These are phyloP conservation scores for Chlamydotis undulata DNA, from an alignment of 2,113 vertebrate species.

Conservation along the genomic window DNA sequence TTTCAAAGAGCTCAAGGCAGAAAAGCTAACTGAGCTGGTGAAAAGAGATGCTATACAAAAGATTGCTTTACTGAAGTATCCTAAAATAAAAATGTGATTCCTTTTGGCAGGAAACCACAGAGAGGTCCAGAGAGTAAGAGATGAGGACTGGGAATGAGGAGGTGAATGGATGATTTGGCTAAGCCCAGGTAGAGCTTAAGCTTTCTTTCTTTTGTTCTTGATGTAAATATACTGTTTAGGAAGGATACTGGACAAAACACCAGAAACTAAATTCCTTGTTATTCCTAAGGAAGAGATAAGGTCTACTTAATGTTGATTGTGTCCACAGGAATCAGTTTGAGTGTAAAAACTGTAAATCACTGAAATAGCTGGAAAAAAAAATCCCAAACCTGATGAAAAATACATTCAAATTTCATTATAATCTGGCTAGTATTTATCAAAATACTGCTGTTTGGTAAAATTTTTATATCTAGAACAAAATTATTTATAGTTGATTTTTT, in stretches of 20 bases:
- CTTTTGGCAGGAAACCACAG: background rate
- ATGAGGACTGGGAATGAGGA: background rate
- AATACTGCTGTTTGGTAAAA: background rate
- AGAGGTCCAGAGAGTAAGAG: background rate
- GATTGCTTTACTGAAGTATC: background rate
- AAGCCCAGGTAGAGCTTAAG: background rate
- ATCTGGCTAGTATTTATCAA: background rate
- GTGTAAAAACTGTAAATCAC: background rate
- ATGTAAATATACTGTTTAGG: background rate
- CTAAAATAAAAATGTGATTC: conserved; percentile 11
- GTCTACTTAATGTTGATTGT: background rate
- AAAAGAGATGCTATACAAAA: conserved; percentile 5
- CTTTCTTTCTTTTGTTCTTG: background rate
- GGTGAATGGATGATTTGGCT: background rate
- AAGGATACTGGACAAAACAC: background rate
- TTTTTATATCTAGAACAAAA: background rate
- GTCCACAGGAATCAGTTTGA: background rate
- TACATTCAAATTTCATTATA: background rate
- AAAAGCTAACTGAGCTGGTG: background rate
- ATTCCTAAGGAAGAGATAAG: background rate
- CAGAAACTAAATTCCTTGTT: background rate
- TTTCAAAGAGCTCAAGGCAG: background rate
- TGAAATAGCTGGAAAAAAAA: background rate
- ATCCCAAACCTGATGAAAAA: background rate
- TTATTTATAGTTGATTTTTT: background rate